These are phyloP conservation scores for Acrocephalus kingi DNA, from an alignment of 2,113 vertebrate species.

Conservation along the genomic window DNA sequence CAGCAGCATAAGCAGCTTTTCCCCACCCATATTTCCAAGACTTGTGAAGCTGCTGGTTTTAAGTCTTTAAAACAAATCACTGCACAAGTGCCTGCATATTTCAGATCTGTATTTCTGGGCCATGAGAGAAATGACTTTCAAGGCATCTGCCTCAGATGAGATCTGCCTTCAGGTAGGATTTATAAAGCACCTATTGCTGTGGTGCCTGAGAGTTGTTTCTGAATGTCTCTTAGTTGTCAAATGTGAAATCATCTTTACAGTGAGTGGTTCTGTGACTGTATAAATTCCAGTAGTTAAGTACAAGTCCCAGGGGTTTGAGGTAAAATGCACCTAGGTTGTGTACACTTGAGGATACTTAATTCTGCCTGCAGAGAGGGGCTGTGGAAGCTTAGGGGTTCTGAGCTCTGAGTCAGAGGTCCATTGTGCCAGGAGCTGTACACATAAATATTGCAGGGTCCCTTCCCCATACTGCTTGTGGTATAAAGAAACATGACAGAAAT, in stretches of 20 bases:
- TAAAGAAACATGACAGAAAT: background rate
- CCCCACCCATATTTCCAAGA: background rate
- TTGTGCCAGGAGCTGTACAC: background rate
- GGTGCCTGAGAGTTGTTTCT: background rate
- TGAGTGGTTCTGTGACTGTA: background rate
- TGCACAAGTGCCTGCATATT: background rate
- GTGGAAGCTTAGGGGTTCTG: background rate
- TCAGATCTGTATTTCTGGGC: conserved; percentile 13
- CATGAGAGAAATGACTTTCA: conserved; percentile 16
- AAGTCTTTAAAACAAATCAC: conserved; percentile 33
- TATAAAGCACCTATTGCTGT: background rate
- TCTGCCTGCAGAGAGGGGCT: background rate
- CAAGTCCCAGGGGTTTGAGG: background rate
- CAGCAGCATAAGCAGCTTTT: background rate
- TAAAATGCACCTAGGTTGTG: background rate
- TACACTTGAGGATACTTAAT: background rate
- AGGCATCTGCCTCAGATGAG: background rate
- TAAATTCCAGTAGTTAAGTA: background rate
- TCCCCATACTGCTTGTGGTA: background rate
- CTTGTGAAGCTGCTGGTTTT: background rate
- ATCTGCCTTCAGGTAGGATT: conserved; percentile 26
- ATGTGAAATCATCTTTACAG: background rate
- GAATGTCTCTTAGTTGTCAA: background rate
- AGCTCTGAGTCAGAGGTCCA: background rate
- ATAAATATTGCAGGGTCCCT: background rate